Evolutionary conservation across 2,888 invertebrate species (phyloP).

Genomic region (Odontothrips loti): DNA sequence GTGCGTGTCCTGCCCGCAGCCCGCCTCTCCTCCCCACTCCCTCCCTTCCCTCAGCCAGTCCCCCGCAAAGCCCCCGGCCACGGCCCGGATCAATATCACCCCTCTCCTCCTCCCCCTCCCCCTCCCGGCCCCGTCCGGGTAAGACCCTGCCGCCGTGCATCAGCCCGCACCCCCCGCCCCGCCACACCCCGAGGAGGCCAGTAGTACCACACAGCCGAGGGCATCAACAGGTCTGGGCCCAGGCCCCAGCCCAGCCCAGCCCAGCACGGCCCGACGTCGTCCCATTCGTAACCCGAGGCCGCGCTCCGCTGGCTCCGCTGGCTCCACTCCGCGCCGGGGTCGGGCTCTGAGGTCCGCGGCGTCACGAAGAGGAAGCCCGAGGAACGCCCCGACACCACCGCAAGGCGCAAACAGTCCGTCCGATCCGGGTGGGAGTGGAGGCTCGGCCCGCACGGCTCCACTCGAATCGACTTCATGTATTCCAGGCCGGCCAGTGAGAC

Average conservation of each 20-base stretch:
- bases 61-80: background rate
- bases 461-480: too few species aligned
- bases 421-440: too few species aligned
- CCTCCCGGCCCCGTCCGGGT: too few species aligned
- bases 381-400: background rate
- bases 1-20: background rate
- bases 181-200: conserved; percentile 25
- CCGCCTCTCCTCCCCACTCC: background rate
- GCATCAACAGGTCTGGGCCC: conserved; percentile 15
- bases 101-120: background rate
- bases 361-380: background rate
- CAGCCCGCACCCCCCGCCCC: background rate
- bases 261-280: background rate
- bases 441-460: too few species aligned
- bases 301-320: too few species aligned
- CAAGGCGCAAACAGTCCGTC: background rate
- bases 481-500: too few species aligned
- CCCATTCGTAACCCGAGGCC: background rate
- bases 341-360: too few species aligned
- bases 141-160: background rate
- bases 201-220: conserved; percentile 1
- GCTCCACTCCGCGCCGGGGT: too few species aligned
- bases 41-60: background rate
- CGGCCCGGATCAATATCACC: background rate
- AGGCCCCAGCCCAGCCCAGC: background rate